Base-by-base conservation (phyloP, 2,888 invertebrate species). In the Yponomeuta plumbellus region DNA sequence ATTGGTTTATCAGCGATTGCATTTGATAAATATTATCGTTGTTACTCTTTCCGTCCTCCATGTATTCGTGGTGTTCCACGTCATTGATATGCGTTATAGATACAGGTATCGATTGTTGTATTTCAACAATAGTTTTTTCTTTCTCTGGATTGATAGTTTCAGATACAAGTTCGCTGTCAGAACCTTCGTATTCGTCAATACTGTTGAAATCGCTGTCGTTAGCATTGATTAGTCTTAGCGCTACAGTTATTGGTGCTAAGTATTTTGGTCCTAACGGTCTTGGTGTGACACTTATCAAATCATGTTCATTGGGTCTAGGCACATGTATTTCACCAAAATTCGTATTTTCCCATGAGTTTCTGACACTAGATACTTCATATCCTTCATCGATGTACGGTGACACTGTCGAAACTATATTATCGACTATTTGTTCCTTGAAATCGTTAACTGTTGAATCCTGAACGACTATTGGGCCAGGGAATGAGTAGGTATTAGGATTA, bases 41-140 rank as follows among this genome's bases (percentile, higher is more conserved):
- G 68, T 23, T 23, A 21, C 80, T 81, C 72, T 85, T 83, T 1
- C 85, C 88, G 75, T 86, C 84, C 13, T 88, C 88, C 68, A 88
- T 73, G 67, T 65, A 39, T 52, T 88, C 83, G 20, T 90, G 89
- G 8, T 85, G 80, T 77, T 90, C 89, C 0, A 91, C 85, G 44
- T 87, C 88, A 69, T 91, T 90, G 44, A 90, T 89, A 67, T 91
- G 89, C 34, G 86, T 91, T 56, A 88, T 88, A 64, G 92, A 92
- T 67, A 92, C 80, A 0, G 93, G 93, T 21, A 94, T 83, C 0
- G 94, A 94, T 78, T 94, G 89, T 73, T 94, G 94, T 4, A 95
- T 81, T 83, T 95, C 94, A 1, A 95, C 94, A 52, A 90, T 80
- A 0, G 93, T 93, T 72, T 86, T 92, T 65, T 86, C 86, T 68